Evolutionary conservation across 2,888 invertebrate species (phyloP).

Genomic region (Craniophora ligustri): DNA sequence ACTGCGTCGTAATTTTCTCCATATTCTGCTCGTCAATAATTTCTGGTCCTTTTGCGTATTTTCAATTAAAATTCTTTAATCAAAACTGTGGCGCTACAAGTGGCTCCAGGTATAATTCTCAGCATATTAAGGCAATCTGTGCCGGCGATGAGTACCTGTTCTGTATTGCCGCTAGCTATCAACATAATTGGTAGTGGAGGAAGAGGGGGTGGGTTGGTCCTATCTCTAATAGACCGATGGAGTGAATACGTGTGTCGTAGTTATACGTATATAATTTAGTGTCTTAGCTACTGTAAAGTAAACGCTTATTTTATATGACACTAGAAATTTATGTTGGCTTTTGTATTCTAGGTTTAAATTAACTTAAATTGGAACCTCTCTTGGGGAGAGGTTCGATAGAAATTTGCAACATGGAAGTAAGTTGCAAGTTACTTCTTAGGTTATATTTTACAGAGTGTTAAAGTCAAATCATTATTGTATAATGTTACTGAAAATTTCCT

Average conservation of each 20-base stretch:
- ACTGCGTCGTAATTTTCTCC: neutral
- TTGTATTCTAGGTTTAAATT: no score
- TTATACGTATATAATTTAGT: neutral
- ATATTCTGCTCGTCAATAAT: neutral
- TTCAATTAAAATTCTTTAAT: slow-evolving; percentile 35
- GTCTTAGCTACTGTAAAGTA: neutral
- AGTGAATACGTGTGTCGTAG: slow-evolving; percentile 6
- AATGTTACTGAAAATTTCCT: no score
- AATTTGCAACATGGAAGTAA: no score
- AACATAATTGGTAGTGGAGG: slow-evolving; percentile 48
- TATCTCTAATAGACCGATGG: slow-evolving; percentile 9
- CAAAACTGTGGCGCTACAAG: slow-evolving; percentile 34
- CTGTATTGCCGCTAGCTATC: slow-evolving; percentile 51
- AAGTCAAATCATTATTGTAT: no score
- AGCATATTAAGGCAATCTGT: slow-evolving; percentile 64
- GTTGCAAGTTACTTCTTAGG: no score
- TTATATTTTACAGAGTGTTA: no score
- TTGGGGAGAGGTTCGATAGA: no score
- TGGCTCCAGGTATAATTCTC: slow-evolving; percentile 45
- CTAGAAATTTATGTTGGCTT: no score
- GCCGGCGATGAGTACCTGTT: slow-evolving; percentile 41
- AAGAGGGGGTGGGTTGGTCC: slow-evolving; percentile 9
- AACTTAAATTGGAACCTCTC: no score
- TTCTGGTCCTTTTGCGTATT: slow-evolving; percentile 2
- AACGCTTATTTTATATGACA: no score